Base-by-base conservation (phyloP, 2,797 vertebrate genomes). In the Cyprinella venusta region DNA sequence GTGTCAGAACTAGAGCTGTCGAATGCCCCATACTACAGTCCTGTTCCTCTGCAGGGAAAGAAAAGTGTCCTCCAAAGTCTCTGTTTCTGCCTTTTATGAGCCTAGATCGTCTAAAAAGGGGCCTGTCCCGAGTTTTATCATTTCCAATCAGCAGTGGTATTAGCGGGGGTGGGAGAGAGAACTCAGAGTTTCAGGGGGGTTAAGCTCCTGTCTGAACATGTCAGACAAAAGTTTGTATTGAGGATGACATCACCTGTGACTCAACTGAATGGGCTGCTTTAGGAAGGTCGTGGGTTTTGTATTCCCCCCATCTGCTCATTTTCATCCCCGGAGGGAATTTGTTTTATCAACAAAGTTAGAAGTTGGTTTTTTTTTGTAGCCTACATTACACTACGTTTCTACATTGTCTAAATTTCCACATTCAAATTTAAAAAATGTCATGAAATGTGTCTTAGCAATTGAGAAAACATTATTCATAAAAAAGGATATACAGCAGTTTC, bases 191-290 rank as follows among this genome's bases (percentile, higher is more conserved):
- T 40, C 36, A 3, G 13, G 36, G 26, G 26, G 36, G 80, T 81
- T 30, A 15, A 45, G 50, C 2, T 61, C 9, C 1, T 86, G 86
- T 81, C 79, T 65, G 42, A 79, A 84, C 87, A 81, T 48, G 86
- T 76, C 61, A 19, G 30, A 16, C 12, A 45, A 45, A 45, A 45
- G 12, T 45, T 5, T 13, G 42, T 13, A 13, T 45, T 45, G 42
- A 45, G 4, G 42, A 5, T 45, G 42, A 45, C 12, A 4, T 45
- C 42, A 45, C 42, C 4, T 45, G 13, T 45, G 42, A 45, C 12
- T 45, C 42, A 45, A 45, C 42, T 15, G 12, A 45, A 45, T 15
- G 1, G 45, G 45, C 10, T 7, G 0, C 9, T 50, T 63, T 0
- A n/a, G 36, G 54, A 45, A 36, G 9, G 21, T 13, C 12, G 40